phyloP scores from a whole-genome alignment of 2,797 vertebrate genomes.

The Trichosurus vulpecula region DNA sequence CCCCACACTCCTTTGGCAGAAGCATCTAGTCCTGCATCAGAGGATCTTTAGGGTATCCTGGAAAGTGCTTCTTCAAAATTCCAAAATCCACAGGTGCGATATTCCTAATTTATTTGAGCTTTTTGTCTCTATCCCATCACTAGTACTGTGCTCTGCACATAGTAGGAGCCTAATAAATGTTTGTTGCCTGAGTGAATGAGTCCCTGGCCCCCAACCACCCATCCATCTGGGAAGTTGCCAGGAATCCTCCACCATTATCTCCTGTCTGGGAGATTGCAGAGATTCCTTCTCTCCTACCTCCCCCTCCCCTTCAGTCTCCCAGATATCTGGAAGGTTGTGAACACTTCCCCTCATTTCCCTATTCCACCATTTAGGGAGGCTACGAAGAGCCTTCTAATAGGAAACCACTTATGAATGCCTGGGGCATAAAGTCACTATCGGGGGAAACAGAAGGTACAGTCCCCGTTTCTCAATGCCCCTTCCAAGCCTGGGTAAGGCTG shows the following conservation, averaged over 20 bases:
- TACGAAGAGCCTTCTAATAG: neutral
- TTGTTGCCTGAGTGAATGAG: neutral
- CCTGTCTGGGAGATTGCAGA: neutral
- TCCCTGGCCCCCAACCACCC: rapidly evolving
- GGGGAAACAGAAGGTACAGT: neutral
- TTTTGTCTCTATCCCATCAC: neutral
- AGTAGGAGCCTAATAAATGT: neutral
- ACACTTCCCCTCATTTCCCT: neutral
- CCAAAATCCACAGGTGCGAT: neutral
- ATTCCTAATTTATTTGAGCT: neutral
- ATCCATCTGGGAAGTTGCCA: neutral
- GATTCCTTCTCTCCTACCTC: neutral
- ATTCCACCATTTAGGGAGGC: neutral
- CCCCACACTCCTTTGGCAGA: neutral
- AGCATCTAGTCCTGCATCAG: neutral
- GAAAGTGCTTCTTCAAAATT: neutral
- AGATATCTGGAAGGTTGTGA: neutral
- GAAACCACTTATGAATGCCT: neutral
- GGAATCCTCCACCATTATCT: neutral
- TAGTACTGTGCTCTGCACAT: neutral
- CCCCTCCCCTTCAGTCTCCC: neutral
- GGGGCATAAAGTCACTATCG: neutral
- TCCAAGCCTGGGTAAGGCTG: neutral
- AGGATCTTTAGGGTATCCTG: neutral
- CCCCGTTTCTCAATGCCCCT: neutral